Base-by-base conservation (phyloP, 64 coral and sea anemone species). In the Actinia equina region DNA sequence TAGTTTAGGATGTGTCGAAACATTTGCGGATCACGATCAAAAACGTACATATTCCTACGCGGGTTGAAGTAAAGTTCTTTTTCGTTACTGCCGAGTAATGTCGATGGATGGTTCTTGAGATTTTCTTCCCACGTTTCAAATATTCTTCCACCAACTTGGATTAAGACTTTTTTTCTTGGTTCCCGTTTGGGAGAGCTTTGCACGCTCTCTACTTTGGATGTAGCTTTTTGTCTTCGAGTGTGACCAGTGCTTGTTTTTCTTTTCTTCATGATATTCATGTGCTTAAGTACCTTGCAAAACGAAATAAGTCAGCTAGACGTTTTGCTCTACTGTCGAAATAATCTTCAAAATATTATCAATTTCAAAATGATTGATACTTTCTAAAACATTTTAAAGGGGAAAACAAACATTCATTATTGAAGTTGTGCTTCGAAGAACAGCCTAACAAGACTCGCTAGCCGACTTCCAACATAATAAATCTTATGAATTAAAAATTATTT, bases 91-190 rank as follows among this genome's bases (percentile, higher is more conserved):
- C 94, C 94, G 8, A 97, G 85, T 18, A 97, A 80, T 51, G 94
- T 97, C 0, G 88, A 59, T 0, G 94, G 94, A 44, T 97, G 86
- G 65, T 97, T 97, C 11, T 51, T 81, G 2, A 97, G 57, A 16
- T 97, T 97, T 10, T 87, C 70, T 55, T 93, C 91, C 94, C 94
- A 97, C 16, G 94, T 97, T 43, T 97, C 94, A 51, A 97, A 97
- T 58, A 91, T 59, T 18, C 88, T 62, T 18, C 94, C 94, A 22
- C 94, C 89, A 11, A 97, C 94, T 25, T 97, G 93, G 25, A 97
- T 79, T 0, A 97, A 52, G 13, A 97, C 77, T 59, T 91, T 43
- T 57, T 93, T 97, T 20, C 88, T 77, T 3, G 78, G 49, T 15
- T 11, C 23, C 13, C 23, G 26, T 10, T 11, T 9, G 7, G 69